Conservation (phyloP, 2,113 vertebrate genomes). For the Tonatia bakeri region DNA sequence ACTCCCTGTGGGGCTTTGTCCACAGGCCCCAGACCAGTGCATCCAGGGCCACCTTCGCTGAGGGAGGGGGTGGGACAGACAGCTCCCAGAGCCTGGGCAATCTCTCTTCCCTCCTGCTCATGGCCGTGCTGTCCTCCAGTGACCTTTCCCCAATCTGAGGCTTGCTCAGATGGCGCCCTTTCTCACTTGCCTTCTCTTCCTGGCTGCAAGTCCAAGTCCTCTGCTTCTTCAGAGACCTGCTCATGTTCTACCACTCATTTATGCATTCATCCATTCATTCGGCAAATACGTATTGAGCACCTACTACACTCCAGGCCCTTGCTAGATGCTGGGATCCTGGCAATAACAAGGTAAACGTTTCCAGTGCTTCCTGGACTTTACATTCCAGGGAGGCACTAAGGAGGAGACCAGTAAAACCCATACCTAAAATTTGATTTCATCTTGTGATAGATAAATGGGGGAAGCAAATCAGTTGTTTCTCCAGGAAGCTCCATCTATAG, state of each 20-base stretch:
- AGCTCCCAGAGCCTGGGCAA: background rate
- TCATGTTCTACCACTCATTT: background rate
- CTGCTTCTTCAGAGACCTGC: background rate
- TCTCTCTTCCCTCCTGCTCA: background rate
- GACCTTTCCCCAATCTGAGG: too few species aligned
- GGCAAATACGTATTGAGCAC: background rate
- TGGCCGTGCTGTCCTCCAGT: background rate
- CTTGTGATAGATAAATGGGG: background rate
- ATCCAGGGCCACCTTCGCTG: background rate
- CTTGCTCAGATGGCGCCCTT: background rate
- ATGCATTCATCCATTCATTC: background rate
- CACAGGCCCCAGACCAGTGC: background rate
- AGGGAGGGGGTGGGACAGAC: background rate
- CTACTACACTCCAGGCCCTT: background rate
- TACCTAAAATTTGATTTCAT: background rate
- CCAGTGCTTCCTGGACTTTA: background rate
- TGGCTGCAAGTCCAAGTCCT: background rate
- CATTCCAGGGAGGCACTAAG: background rate
- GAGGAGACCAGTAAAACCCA: background rate
- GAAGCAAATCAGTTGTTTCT: background rate
- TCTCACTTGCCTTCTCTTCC: background rate
- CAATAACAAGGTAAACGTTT: background rate
- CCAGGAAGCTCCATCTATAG: background rate
- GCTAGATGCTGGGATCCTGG: background rate
- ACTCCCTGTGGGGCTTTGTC: constrained; percentile 49